A percentile compares a stretch with the other conserved stretches of the same genome.
phyloP scores from a whole-genome alignment of 2,797 vertebrate species.

The Nothura maculosa region DNA sequence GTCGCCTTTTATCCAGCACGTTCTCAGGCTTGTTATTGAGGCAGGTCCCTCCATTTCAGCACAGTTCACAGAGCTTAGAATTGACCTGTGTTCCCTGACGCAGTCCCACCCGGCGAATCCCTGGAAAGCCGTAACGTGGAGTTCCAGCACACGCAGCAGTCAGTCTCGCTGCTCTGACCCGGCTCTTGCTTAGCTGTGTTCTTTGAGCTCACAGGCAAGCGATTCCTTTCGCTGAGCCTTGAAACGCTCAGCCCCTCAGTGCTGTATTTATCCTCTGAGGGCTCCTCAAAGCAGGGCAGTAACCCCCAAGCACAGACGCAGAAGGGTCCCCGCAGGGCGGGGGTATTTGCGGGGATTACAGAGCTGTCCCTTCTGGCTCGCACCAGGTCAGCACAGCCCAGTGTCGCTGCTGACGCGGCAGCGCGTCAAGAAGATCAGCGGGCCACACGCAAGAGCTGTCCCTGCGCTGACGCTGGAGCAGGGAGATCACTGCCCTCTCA shows the following conservation, averaged over 20 bases:
- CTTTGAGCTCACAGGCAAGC: neutral
- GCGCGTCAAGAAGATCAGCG: conserved; percentile 37
- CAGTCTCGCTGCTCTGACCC: neutral
- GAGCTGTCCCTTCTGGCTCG: neutral
- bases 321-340: conserved; percentile 5
- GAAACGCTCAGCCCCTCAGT: neutral
- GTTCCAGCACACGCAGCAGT: neutral
- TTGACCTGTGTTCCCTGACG: neutral
- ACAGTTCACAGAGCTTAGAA: neutral
- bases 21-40: neutral
- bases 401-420: neutral
- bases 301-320: neutral
- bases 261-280: conserved; percentile 48
- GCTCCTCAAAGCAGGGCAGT: neutral
- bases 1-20: neutral
- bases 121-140: fast-evolving
- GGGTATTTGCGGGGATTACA: conserved; percentile 57
- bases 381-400: neutral
- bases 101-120: neutral
- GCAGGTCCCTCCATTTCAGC: conserved; percentile 1
- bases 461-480: neutral
- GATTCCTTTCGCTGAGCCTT: neutral
- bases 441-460: neutral
- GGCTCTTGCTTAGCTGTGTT: neutral
- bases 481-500: neutral